Evolutionary conservation across 2,113 vertebrate genomes (phyloP), one percentile per base, ranked within the genome.

Genomic region (Carassius auratus): DNA sequence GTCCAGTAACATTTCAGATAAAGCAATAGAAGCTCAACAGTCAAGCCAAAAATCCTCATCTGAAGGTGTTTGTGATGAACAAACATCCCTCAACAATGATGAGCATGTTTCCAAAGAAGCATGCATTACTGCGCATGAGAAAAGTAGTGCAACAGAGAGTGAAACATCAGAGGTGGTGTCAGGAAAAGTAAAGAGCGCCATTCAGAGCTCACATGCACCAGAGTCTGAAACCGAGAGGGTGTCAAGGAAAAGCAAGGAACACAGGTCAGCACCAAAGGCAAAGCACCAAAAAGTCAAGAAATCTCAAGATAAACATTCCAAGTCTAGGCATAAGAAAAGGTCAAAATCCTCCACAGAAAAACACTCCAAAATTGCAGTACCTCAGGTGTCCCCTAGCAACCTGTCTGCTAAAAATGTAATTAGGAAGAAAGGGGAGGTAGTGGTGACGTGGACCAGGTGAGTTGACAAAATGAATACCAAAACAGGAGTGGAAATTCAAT

Each of bases 401-500:
- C 93, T 99, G 10, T 96, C 96, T 84, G 98, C 98, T 83, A 98
- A 97, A 93, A 99, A 99, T 77, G 94, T 99, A 3, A 87, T 99
- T 89, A 96, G 95, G 93, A 99, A 97, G 93, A 98, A 97, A 86
- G 98, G 98, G 83, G 97, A 96, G 93, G 95, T 99, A 86, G 93
- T 99, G 85, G 93, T 97, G 89, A 94, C 96, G 0, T 99, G 98
- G 98, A 97, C 97, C 26, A 98, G 97, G 98, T 99, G 93, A 93
- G 91, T 87, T n/a, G 57, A 59, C 3, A 59, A 19, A 59, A 59
- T 59, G 8, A 8, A 21, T 59, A 59, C 17, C 17, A 8, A 59
- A 21, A 59, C 55, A 59, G 52, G 52, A 19, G 17, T 59, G 19
- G 17, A 59, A 59, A 59, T 19, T 59, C 55, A 55, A 2, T 59